Conservation (phyloP, 2,797 vertebrate species). For the Chelon labrosus region DNA sequence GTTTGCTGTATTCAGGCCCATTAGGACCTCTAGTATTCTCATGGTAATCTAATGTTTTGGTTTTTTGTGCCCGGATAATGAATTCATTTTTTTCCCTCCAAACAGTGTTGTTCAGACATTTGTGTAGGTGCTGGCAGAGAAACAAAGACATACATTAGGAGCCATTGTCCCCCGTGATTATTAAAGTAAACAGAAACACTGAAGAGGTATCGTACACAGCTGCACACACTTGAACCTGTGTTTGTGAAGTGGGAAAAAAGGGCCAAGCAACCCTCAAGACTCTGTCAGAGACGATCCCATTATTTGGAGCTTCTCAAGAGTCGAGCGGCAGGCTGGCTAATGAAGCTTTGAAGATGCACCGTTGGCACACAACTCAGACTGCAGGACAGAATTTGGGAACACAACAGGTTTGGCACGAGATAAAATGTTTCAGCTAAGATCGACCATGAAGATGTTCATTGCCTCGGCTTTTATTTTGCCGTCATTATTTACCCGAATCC, state of each 20-base stretch:
- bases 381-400: conserved; percentile 31
- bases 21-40: conserved; percentile 81
- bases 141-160: conserved; percentile 84
- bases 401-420: conserved; percentile 62
- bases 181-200: conserved; percentile 85
- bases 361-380: conserved; percentile 51
- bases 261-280: conserved; percentile 82
- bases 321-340: conserved; percentile 40
- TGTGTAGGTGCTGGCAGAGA: conserved; percentile 84
- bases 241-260: conserved; percentile 74
- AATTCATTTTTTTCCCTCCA: conserved; percentile 80
- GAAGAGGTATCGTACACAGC: conserved; percentile 78
- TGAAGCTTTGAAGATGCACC: conserved; percentile 77
- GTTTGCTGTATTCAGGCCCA: conserved; percentile 76
- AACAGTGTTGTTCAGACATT: conserved; percentile 81
- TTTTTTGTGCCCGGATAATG: conserved; percentile 77
- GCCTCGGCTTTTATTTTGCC: conserved; percentile 27
- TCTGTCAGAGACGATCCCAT: conserved; percentile 76
- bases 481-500: neutral
- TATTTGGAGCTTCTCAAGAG: conserved; percentile 74
- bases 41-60: conserved; percentile 83
- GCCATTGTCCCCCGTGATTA: conserved; percentile 79
- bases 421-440: conserved; percentile 63
- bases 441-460: conserved; percentile 3
- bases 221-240: conserved; percentile 80